A percentile compares a stretch with the other conserved stretches of the same genome.
phyloP scores from a whole-genome alignment of 2,797 vertebrate species.

The Chelmon rostratus region DNA sequence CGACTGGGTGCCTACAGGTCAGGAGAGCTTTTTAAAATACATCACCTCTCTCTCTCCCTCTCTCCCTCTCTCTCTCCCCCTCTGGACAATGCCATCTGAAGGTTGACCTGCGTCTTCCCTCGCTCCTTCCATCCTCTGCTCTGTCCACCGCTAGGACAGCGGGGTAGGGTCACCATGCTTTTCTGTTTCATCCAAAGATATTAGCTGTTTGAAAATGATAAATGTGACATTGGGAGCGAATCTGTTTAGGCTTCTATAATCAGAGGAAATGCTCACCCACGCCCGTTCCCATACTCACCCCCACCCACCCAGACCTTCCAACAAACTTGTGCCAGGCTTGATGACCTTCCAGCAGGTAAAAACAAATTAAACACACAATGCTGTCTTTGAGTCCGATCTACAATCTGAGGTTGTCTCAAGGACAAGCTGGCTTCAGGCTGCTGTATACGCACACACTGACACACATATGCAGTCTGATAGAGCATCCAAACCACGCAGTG shows the following conservation, averaged over 20 bases:
- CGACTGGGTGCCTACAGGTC: conserved; percentile 77
- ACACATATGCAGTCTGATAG: not conserved
- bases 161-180: conserved; percentile 58
- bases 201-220: conserved; percentile 81
- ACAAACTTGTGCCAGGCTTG: conserved; percentile 63
- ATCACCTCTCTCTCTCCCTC: conserved; percentile 67
- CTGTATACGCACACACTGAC: conserved; percentile 20
- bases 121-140: conserved; percentile 35
- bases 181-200: conserved; percentile 66
- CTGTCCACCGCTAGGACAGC: conserved; percentile 33
- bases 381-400: conserved; percentile 68
- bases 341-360: conserved; percentile 77
- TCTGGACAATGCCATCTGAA: conserved; percentile 76
- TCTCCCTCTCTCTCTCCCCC: conserved; percentile 31
- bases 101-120: conserved; percentile 76
- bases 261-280: conserved; percentile 57
- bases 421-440: conserved; percentile 53
- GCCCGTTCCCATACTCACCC: not conserved
- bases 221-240: conserved; percentile 75
- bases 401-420: conserved; percentile 76
- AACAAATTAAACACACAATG: conserved; percentile 78
- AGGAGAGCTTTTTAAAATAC: conserved; percentile 86
- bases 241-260: conserved; percentile 70
- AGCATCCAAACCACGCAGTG: conserved; percentile 19
- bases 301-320: conserved; percentile 25